Evolutionary conservation across 2,113 vertebrate genomes (phyloP), one percentile per base, ranked within the genome.

Genomic region (Gymnogyps californianus): DNA sequence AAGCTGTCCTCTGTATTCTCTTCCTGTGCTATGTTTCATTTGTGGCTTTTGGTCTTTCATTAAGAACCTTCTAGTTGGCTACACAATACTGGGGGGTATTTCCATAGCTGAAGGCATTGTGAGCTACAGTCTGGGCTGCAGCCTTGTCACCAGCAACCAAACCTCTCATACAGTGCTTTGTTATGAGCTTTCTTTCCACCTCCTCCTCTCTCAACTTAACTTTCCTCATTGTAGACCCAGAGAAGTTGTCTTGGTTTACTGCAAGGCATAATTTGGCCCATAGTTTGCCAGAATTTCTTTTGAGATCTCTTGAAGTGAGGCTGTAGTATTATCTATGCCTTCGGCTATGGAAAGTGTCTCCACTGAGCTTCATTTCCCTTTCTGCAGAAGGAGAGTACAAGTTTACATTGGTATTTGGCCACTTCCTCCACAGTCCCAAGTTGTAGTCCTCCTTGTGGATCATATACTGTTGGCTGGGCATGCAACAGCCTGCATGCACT

Each of bases 381-480:
- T 52, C n/a, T 76, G 19, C 3, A 58, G 36, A 79, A 40, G 52
- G 13, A 38, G 51, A 78, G 44, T 12, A 14, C 2, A 2, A 18
- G 2, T 76, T 66, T 29, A 24, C 19, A 22, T 6, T 12, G 40
- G 5, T 62, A 11, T 79, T 83, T 86, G 58, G 6, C 7, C 51
- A 29, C 36, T 18, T 89, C 3, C 10, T 76, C 54, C 40, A 51
- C 26, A 71, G 12, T 4, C 1, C 5, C 28, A 38, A 0, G 0
- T 14, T 36, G 3, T 3, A 57, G 24, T 21, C 6, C 10, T 42
- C 8, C 13, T 38, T 44, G 12, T 32, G 57, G 38, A 21, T 36
- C 47, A 18, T 2, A 10, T 2, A 15, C 21, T 26, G 10, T 20
- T 44, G 66, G 6, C 20, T 76, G 44, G 52, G 3, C 4, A 8